These are phyloP conservation scores for Ammodytes marinus DNA, from an alignment of 2,113 vertebrate genomes.

Conservation along the genomic window DNA sequence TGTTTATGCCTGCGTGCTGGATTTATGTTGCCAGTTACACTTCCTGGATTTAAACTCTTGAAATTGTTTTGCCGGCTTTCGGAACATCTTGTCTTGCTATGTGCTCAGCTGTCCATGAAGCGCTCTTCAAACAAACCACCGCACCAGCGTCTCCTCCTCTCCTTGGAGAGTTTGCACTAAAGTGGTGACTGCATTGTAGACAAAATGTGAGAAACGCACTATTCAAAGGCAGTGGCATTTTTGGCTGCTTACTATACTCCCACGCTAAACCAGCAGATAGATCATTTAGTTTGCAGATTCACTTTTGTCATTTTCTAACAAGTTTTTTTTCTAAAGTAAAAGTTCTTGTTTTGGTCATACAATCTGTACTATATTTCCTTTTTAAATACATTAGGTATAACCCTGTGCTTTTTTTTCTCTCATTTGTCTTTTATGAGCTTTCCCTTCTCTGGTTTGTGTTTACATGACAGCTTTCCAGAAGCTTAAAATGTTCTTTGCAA, in stretches of 20 bases:
- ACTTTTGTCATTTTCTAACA: not conserved
- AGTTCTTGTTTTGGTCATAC: not conserved
- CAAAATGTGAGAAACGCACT: slow-evolving; percentile 29
- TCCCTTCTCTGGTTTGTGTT: slow-evolving; percentile 15
- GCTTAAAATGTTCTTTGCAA: not conserved
- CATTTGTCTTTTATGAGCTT: not conserved
- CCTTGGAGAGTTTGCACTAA: slow-evolving; percentile 45
- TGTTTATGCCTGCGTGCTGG: slow-evolving; percentile 28
- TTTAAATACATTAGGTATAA: not conserved
- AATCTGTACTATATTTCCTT: not conserved
- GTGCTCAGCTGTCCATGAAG: slow-evolving; percentile 58
- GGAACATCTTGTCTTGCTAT: slow-evolving; percentile 46
- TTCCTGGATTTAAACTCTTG: slow-evolving; percentile 38
- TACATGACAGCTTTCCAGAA: slow-evolving; percentile 12
- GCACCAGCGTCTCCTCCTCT: slow-evolving; percentile 14
- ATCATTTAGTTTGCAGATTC: slow-evolving; percentile 8
- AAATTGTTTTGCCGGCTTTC: slow-evolving; percentile 50
- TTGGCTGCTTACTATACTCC: not conserved
- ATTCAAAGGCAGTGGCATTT: slow-evolving; percentile 46
- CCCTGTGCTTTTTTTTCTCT: not conserved
- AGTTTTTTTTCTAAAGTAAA: not conserved
- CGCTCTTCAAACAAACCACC: slow-evolving; percentile 44
- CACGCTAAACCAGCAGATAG: slow-evolving; percentile 22
- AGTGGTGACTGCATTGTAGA: slow-evolving; percentile 36
- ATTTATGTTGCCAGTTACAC: slow-evolving; percentile 39